Evolutionary conservation across 2,797 vertebrate species (phyloP).

Genomic region (Odontamblyopus lacepedii): DNA sequence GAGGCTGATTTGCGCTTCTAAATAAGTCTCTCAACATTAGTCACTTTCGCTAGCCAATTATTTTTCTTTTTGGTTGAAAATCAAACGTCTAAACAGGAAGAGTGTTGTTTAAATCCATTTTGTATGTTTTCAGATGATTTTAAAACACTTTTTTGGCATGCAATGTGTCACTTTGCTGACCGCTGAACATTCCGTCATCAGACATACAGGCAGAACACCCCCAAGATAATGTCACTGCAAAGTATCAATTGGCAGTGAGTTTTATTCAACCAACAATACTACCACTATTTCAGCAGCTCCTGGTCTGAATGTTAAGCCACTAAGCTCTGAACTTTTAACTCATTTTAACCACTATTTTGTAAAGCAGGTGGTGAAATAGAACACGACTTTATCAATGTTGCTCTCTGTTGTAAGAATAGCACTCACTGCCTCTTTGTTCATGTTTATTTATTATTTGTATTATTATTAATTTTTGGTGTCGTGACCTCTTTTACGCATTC

Average conservation of each 20-base stretch:
- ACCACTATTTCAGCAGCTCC: slow-evolving; percentile 35
- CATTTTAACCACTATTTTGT: slow-evolving; percentile 38
- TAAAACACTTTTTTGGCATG: too few species aligned
- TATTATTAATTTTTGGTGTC: slow-evolving; percentile 59
- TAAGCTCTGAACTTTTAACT: slow-evolving; percentile 27
- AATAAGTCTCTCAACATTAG: too few species aligned
- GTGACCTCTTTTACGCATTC: slow-evolving; percentile 37
- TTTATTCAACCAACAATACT: slow-evolving; percentile 65
- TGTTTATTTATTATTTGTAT: slow-evolving; percentile 39
- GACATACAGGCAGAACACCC: too few species aligned
- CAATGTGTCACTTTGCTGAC: too few species aligned
- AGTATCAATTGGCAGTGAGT: slow-evolving; percentile 55
- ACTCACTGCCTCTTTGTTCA: slow-evolving; percentile 77
- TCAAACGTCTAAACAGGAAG: too few species aligned
- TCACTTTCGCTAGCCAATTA: too few species aligned
- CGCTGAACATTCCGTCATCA: too few species aligned
- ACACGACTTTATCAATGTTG: slow-evolving; percentile 1
- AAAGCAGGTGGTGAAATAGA: slow-evolving; percentile 38
- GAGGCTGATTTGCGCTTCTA: too few species aligned
- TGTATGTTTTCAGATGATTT: too few species aligned
- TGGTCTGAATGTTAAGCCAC: slow-evolving; percentile 35
- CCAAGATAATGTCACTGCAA: too few species aligned
- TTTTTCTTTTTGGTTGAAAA: too few species aligned
- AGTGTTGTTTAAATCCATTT: too few species aligned
- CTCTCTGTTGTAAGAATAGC: slow-evolving; percentile 71